A percentile compares a stretch with the other conserved stretches of the same genome.
Conservation (phyloP, 2,888 invertebrate species). For the Ochropleura plecta region DNA sequence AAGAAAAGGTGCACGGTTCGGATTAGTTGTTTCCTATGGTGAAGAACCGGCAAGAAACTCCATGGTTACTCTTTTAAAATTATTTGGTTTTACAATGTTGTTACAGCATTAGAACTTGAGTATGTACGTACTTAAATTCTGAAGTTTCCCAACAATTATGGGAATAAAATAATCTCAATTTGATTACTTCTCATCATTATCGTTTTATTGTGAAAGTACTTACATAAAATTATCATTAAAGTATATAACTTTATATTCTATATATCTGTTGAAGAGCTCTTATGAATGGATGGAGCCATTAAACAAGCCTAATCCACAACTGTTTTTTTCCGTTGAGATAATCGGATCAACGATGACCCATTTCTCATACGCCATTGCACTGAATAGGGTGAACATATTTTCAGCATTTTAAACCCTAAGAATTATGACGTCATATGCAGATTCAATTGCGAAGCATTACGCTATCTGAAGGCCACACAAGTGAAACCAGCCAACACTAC, state of each 20-base stretch:
- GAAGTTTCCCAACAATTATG: not conserved
- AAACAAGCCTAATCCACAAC: constrained; percentile 23
- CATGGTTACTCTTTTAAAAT: too few relatives aligned
- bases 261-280: not conserved
- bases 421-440: constrained; percentile 41
- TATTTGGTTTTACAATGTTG: too few relatives aligned
- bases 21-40: too few relatives aligned
- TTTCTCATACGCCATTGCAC: constrained; percentile 33
- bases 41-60: too few relatives aligned
- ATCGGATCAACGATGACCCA: constrained; percentile 52
- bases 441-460: constrained; percentile 46
- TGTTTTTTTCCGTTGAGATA: constrained; percentile 24
- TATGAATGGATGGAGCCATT: not conserved
- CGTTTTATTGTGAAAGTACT: not conserved
- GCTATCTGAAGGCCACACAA: constrained; percentile 57
- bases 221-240: not conserved
- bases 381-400: constrained; percentile 23
- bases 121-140: too few relatives aligned
- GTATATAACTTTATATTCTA: not conserved
- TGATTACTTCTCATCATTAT: not conserved
- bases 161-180: not conserved
- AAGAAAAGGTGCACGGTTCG: too few relatives aligned
- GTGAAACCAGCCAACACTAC: constrained; percentile 42
- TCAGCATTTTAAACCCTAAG: constrained; percentile 3
- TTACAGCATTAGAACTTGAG: too few relatives aligned